phyloP scores from a whole-genome alignment of 2,113 vertebrate species.

The Ctenomys sociabilis region DNA sequence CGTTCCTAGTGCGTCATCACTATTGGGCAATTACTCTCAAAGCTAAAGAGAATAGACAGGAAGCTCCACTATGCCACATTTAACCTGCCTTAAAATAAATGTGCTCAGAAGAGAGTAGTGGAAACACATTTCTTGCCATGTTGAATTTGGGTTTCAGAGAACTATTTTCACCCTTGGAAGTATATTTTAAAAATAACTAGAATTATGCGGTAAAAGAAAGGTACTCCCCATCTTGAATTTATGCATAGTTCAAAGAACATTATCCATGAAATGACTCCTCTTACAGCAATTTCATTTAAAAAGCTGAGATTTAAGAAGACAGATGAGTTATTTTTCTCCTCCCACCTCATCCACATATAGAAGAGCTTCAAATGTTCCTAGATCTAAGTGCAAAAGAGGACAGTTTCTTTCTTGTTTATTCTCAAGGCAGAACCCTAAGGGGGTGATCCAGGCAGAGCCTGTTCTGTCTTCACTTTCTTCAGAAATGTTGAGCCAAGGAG shows the following conservation, averaged over 20 bases:
- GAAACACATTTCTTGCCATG: conserved; percentile 57
- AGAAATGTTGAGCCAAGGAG: neutral
- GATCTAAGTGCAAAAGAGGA: conserved; percentile 69
- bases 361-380: conserved; percentile 65
- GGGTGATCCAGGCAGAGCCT: neutral
- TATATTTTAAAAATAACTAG: conserved; percentile 65
- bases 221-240: conserved; percentile 42
- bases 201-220: conserved; percentile 64
- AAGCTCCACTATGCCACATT: neutral
- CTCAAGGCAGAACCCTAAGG: neutral
- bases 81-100: conserved; percentile 73
- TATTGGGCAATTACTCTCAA: conserved; percentile 39
- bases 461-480: neutral
- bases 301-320: conserved; percentile 71
- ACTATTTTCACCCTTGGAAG: conserved; percentile 7
- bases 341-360: conserved; percentile 73
- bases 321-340: conserved; percentile 68
- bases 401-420: conserved; percentile 57
- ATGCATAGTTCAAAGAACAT: conserved; percentile 70
- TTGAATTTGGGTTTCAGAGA: conserved; percentile 64
- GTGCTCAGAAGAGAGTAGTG: conserved; percentile 54
- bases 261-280: conserved; percentile 67
- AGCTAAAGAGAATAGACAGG: conserved; percentile 47
- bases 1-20: neutral
- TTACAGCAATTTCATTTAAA: conserved; percentile 66